These are phyloP conservation scores for Cuniculus paca DNA, from an alignment of 2,797 vertebrate species.

Conservation along the genomic window DNA sequence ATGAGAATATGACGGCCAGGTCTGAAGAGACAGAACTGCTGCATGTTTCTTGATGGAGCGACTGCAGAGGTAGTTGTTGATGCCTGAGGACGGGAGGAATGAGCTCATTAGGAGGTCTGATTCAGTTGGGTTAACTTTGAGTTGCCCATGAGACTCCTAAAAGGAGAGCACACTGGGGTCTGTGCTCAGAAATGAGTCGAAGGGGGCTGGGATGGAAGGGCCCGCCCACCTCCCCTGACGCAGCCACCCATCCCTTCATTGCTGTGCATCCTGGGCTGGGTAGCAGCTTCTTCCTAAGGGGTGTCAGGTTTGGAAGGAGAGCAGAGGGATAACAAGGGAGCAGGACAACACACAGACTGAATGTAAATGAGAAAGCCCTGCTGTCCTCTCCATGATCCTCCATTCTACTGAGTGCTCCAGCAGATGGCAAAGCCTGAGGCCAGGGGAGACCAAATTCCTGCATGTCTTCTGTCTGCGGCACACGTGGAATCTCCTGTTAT, in stretches of 20 bases:
- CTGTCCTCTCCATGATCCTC: background rate
- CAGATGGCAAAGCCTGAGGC: too few species aligned
- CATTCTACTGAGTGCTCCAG: fast-evolving
- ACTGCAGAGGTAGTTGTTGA: fast-evolving
- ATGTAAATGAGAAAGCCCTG: background rate
- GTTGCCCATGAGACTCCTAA: background rate
- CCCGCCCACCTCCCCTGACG: background rate
- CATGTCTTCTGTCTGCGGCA: background rate
- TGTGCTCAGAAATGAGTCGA: background rate
- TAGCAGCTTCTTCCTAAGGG: background rate
- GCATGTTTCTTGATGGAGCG: background rate
- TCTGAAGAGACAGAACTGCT: background rate
- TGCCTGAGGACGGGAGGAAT: background rate
- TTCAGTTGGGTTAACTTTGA: background rate
- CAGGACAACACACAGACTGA: background rate
- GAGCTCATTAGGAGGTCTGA: too few species aligned
- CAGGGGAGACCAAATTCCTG: background rate
- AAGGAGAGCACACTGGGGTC: background rate
- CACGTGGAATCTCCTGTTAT: background rate
- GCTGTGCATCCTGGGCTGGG: fast-evolving
- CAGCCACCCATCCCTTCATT: background rate
- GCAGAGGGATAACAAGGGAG: background rate
- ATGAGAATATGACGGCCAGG: background rate
- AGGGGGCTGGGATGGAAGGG: background rate
- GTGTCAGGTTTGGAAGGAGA: background rate